Evolutionary conservation across 2,888 invertebrate genomes (phyloP).

Genomic region (Brachypterus glaber): DNA sequence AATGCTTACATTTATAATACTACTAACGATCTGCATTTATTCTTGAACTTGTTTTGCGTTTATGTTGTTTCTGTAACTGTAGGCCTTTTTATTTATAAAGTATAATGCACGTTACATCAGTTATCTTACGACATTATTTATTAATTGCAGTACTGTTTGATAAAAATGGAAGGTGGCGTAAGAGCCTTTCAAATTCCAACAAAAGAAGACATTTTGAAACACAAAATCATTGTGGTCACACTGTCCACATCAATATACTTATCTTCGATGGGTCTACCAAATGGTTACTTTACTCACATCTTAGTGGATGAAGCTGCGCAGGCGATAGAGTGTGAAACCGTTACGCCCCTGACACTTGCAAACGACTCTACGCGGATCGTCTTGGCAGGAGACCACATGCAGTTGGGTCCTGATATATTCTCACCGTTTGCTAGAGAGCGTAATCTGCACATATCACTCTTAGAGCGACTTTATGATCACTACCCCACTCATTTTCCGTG

Average conservation of each 20-base stretch:
- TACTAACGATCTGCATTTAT: too few relatives aligned
- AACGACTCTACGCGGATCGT: slow-evolving; percentile 64
- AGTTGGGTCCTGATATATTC: slow-evolving; percentile 72
- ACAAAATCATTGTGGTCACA: slow-evolving; percentile 69
- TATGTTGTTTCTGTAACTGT: too few relatives aligned
- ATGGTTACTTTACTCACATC: slow-evolving; percentile 70
- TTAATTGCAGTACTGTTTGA: slow-evolving; percentile 58
- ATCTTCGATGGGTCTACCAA: slow-evolving; percentile 55
- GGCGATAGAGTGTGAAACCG: slow-evolving; percentile 76
- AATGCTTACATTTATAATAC: too few relatives aligned
- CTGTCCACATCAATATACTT: slow-evolving; percentile 68
- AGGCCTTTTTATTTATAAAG: too few relatives aligned
- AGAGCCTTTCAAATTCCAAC: slow-evolving; percentile 59
- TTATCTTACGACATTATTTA: slow-evolving; percentile 16
- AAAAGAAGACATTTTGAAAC: slow-evolving; percentile 58
- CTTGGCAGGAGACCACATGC: slow-evolving; percentile 79
- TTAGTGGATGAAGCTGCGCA: slow-evolving; percentile 81
- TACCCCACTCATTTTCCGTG: slow-evolving; percentile 64
- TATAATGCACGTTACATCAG: too few relatives aligned
- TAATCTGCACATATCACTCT: slow-evolving; percentile 60
- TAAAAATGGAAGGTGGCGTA: slow-evolving; percentile 47
- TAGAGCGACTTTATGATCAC: slow-evolving; percentile 68
- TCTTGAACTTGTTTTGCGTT: too few relatives aligned
- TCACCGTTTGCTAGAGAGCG: slow-evolving; percentile 63
- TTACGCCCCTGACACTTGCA: slow-evolving; percentile 68